phyloP scores from a whole-genome alignment of 2,888 invertebrate species.

The Andrena bucephala region DNA sequence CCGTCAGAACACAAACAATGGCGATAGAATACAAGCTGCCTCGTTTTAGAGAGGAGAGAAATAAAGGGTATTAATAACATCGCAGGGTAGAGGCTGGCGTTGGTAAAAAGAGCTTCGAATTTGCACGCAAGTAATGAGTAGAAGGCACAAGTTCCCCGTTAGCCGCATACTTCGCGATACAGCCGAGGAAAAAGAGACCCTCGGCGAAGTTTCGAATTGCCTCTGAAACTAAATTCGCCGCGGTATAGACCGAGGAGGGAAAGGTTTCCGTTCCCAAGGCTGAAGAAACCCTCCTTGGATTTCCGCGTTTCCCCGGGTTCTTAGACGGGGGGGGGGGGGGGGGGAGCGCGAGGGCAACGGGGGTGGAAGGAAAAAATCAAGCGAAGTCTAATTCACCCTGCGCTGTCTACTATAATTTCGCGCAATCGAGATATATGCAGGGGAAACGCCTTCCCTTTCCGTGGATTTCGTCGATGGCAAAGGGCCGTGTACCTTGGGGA shows the following conservation, averaged over 20 bases:
- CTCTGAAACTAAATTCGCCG: slow-evolving; percentile 60
- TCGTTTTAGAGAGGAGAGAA: neutral
- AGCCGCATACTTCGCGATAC: slow-evolving; percentile 57
- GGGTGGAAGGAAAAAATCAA: slow-evolving; percentile 16
- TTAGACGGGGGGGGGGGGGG: neutral
- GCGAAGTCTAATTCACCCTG: slow-evolving; percentile 40
- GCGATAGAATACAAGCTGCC: neutral
- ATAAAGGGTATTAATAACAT: slow-evolving; percentile 18
- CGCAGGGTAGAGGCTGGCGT: neutral
- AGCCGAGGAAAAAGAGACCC: slow-evolving; percentile 27
- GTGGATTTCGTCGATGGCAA: slow-evolving; percentile 18
- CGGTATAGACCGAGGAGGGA: neutral
- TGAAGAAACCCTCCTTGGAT: slow-evolving; percentile 35
- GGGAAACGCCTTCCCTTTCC: slow-evolving; percentile 10
- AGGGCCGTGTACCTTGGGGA: neutral
- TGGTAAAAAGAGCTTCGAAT: slow-evolving; percentile 17
- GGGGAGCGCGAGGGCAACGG: neutral
- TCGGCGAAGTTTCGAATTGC: slow-evolving; percentile 45
- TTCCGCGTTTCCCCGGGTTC: slow-evolving; percentile 19
- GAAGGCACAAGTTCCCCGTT: slow-evolving; percentile 46
- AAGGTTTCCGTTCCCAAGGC: slow-evolving; percentile 7
- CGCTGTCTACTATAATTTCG: slow-evolving; percentile 35
- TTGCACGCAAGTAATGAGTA: slow-evolving; percentile 19
- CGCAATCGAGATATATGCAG: slow-evolving; percentile 31
- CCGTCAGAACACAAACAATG: too few relatives aligned